A percentile compares a stretch with the other conserved stretches of the same genome.
phyloP scores from a whole-genome alignment of 2,888 invertebrate species.

The Heterodera filipjevi region DNA sequence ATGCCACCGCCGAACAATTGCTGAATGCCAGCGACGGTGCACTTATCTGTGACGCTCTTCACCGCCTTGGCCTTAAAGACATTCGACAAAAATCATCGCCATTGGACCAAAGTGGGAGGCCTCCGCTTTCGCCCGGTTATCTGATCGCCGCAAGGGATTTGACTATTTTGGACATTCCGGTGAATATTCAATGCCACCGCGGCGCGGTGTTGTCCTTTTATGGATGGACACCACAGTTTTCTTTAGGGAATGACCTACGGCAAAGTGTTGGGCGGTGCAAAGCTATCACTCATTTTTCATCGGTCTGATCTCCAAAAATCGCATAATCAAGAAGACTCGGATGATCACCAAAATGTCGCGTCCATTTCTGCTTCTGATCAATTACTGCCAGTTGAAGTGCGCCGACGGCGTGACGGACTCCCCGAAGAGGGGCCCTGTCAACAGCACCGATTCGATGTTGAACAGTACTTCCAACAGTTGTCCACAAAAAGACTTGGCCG shows the following conservation, averaged over 20 bases:
- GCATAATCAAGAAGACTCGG: not conserved
- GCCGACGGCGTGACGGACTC: slow-evolving; percentile 32
- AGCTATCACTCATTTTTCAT: slow-evolving; percentile 50
- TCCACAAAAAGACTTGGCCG: slow-evolving; percentile 50
- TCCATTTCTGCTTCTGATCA: not conserved
- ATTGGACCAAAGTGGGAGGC: not conserved
- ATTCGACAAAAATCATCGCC: slow-evolving; percentile 9
- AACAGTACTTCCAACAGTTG: slow-evolving; percentile 51
- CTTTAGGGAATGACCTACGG: slow-evolving; percentile 48
- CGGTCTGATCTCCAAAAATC: slow-evolving; percentile 38
- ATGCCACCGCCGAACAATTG: slow-evolving; percentile 57
- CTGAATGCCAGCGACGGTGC: slow-evolving; percentile 29
- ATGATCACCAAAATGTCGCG: not conserved
- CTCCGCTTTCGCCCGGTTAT: slow-evolving; percentile 41
- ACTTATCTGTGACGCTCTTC: slow-evolving; percentile 44
- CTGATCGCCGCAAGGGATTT: slow-evolving; percentile 43
- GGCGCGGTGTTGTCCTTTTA: no score
- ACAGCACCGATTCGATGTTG: slow-evolving; percentile 47
- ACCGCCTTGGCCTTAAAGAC: slow-evolving; percentile 42
- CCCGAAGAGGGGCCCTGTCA: slow-evolving; percentile 24
- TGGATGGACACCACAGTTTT: slow-evolving; percentile 7
- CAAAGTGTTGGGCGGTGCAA: slow-evolving; percentile 46
- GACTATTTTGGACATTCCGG: slow-evolving; percentile 37
- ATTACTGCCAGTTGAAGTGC: slow-evolving; percentile 55
- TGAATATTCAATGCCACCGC: not conserved